phyloP scores from a whole-genome alignment of 2,797 vertebrate genomes.

The Peromyscus aztecus region DNA sequence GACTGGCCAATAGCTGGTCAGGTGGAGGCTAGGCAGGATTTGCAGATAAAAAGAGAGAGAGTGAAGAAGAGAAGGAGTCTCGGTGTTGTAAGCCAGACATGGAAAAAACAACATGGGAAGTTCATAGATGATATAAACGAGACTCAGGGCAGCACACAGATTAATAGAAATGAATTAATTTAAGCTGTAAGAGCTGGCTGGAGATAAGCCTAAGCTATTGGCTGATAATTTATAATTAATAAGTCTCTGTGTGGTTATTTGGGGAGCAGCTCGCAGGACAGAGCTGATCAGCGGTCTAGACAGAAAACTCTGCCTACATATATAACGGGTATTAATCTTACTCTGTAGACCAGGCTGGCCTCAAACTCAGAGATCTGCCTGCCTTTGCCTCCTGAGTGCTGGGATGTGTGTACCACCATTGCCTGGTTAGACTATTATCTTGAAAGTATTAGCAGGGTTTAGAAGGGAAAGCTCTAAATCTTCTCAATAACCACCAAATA shows the following conservation, averaged over 20 bases:
- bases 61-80: neutral
- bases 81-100: neutral
- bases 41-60: neutral
- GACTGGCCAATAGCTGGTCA: neutral
- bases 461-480: constrained; percentile 38
- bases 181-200: neutral
- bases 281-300: neutral
- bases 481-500: neutral
- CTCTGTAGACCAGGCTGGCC: neutral
- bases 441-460: constrained; percentile 16
- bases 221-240: neutral
- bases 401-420: neutral
- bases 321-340: neutral
- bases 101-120: neutral
- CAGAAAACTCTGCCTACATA: neutral
- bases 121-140: neutral
- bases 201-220: neutral
- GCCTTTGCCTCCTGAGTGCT: neutral
- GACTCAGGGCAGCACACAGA: neutral
- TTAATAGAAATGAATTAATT: neutral
- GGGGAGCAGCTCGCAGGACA: neutral
- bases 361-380: neutral
- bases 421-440: neutral
- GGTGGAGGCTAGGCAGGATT: neutral
- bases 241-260: neutral